Evolutionary conservation across 2,888 invertebrate species (phyloP), one percentile per base, ranked within the genome.

Genomic region (Microctonus aethiopoides): DNA sequence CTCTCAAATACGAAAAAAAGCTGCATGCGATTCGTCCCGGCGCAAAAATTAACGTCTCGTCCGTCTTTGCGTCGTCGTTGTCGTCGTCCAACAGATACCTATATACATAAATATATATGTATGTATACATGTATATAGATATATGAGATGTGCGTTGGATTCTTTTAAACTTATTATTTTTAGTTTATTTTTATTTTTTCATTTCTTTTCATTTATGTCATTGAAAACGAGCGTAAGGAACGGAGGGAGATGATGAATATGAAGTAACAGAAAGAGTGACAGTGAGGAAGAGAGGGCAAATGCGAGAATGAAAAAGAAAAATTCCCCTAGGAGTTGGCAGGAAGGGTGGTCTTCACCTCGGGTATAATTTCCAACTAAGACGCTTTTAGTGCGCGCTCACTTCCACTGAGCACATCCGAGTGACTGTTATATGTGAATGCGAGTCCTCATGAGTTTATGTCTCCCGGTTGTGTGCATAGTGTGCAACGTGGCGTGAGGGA

Each of bases 281-380:
- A 16, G 16, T 16, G 46, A 7, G 16, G 1, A 16, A 16, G 16
- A 46, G 46, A 6, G 46, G 16, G 5, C 16, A 20, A 46, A 16
- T 34, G 13, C 34, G 59, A 32, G 32, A 59, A 34, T 59, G 34
- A 51, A 32, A n/a, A n/a, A 20, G 46, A 41, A 63, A 46, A 56
- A 65, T 54, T 56, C 56, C 39, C 65, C 65, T 54, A 64, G 64
- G 64, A 64, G 64, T 64, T 34, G 46, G 59, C 63, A 32, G 29
- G 29, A 67, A 72, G 69, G 74, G 70, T 72, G 75, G 74, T 73
- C 72, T 67, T 71, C 67, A 72, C 72, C 72, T 60, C 57, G 68
- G 63, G 71, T 73, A 76, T 78, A 76, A 78, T 79, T 77, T 75
- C 63, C 59, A 73, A 74, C 71, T 72, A 70, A 76, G 74, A 71